A percentile compares a stretch with the other conserved stretches of the same genome.
These are phyloP conservation scores for Mirza zaza DNA, from an alignment of 2,113 vertebrate genomes.

Conservation along the genomic window DNA sequence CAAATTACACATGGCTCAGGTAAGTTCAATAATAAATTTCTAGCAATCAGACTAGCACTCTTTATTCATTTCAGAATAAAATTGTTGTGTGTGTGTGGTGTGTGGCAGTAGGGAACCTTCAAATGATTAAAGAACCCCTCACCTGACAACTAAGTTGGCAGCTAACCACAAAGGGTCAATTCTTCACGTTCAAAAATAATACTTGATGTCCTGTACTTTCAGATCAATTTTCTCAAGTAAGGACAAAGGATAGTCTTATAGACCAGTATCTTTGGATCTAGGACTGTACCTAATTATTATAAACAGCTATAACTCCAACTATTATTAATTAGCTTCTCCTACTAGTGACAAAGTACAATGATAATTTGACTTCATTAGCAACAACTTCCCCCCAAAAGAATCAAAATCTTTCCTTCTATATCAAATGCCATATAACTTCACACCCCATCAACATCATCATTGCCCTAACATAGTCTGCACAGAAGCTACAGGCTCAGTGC, in stretches of 20 bases:
- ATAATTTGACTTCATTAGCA: neutral
- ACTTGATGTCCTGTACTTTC: neutral
- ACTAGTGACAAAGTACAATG: neutral
- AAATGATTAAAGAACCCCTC: neutral
- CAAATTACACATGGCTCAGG: neutral
- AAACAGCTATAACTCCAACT: neutral
- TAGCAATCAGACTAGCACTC: neutral
- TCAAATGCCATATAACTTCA: neutral
- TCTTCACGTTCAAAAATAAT: constrained; percentile 29
- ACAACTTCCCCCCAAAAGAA: neutral
- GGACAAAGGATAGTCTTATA: neutral
- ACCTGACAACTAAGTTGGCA: neutral
- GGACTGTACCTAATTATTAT: neutral
- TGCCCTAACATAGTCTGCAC: neutral
- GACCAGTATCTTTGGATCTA: neutral
- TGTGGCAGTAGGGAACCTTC: neutral
- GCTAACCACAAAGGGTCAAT: neutral
- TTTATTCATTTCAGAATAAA: constrained; percentile 14
- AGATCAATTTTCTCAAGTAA: neutral
- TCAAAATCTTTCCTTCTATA: neutral
- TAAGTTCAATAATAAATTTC: neutral
- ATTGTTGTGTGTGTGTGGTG: neutral
- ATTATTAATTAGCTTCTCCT: neutral
- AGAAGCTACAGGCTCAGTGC: neutral
- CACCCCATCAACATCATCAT: neutral